Evolutionary conservation across 1,140 invertebrate species (phyloP).

Genomic region (Bombus terrestris): DNA sequence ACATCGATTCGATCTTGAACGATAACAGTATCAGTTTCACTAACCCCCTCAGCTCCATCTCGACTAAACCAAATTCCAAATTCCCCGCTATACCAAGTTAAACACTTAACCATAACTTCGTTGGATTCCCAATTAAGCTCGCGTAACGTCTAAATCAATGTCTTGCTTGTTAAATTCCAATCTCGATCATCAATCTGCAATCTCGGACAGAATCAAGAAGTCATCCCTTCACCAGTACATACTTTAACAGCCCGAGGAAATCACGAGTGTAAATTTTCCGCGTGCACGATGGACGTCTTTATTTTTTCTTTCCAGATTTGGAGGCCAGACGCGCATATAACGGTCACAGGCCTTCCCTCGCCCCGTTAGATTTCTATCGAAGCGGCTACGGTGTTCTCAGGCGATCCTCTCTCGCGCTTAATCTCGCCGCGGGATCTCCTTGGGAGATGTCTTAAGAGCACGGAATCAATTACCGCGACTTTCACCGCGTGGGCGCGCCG

Average conservation of each 20-base stretch:
- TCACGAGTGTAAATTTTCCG: neutral
- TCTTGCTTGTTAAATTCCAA: neutral
- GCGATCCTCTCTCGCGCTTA: slow-evolving; percentile 63
- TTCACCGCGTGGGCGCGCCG: slow-evolving; percentile 78
- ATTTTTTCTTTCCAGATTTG: neutral
- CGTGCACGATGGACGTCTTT: neutral
- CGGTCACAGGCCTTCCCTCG: neutral
- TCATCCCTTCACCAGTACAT: neutral
- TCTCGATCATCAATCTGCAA: neutral
- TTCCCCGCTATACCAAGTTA: neutral
- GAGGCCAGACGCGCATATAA: neutral
- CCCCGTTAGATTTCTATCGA: slow-evolving; percentile 47
- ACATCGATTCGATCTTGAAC: neutral
- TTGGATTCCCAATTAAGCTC: neutral
- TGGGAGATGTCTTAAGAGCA: slow-evolving; percentile 74
- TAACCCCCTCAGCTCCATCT: too few species aligned
- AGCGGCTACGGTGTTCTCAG: slow-evolving; percentile 27
- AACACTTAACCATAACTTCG: neutral
- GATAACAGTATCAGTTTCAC: neutral
- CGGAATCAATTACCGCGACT: slow-evolving; percentile 79
- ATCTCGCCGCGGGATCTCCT: slow-evolving; percentile 72
- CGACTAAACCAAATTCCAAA: neutral
- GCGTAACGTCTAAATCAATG: neutral
- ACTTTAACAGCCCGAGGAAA: neutral
- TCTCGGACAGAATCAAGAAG: neutral